phyloP scores from a whole-genome alignment of 1,140 invertebrate species.

The Hermetia illucens region DNA sequence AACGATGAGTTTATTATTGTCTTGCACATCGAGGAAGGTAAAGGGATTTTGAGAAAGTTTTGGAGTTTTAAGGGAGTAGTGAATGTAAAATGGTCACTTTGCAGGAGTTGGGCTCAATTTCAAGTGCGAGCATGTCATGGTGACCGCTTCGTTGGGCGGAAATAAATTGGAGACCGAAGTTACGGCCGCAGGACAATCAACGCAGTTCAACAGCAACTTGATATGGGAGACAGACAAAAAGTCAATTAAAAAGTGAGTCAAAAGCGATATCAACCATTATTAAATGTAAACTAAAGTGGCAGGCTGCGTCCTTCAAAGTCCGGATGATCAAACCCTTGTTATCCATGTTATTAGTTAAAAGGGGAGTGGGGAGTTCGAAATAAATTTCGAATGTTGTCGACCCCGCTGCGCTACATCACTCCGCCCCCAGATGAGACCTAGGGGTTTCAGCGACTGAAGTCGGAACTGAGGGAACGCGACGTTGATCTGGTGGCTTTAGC shows the following conservation, averaged over 20 bases:
- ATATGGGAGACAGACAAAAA: conserved; percentile 16
- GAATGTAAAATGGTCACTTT: background rate
- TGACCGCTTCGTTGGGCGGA: conserved; percentile 9
- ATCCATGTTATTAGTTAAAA: too few species aligned
- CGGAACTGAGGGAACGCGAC: too few species aligned
- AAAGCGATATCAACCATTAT: background rate
- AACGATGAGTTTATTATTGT: conserved; percentile 2
- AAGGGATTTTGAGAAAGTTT: too few species aligned
- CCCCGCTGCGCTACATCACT: too few species aligned
- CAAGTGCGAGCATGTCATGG: conserved; percentile 5
- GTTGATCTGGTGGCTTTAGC: too few species aligned
- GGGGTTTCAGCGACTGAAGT: too few species aligned
- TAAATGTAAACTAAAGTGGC: too few species aligned
- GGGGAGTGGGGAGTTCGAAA: too few species aligned
- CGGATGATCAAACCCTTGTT: background rate
- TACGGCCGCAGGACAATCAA: conserved; percentile 4
- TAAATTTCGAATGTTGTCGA: too few species aligned
- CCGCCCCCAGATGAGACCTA: too few species aligned
- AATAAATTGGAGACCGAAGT: conserved; percentile 12
- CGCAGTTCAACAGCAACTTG: conserved; percentile 11
- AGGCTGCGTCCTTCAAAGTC: too few species aligned
- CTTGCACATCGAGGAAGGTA: background rate
- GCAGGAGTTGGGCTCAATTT: conserved; percentile 11
- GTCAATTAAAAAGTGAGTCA: conserved; percentile 11
- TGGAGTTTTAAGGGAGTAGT: too few species aligned